phyloP scores from a whole-genome alignment of 1,140 invertebrate genomes.

The Lycorma delicatula region DNA sequence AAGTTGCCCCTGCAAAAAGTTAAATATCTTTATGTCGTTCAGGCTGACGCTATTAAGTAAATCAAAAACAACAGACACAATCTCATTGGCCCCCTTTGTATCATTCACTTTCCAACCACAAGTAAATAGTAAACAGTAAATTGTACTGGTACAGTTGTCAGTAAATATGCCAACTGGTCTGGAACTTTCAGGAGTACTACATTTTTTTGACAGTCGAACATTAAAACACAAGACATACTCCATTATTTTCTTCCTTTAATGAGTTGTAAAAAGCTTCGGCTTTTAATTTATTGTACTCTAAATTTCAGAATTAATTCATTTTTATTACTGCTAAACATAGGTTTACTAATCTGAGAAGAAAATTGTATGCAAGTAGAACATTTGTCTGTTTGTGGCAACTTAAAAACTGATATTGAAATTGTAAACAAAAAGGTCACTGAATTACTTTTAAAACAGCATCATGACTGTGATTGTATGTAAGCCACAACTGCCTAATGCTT shows the following conservation, averaged over 20 bases:
- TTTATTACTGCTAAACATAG: not conserved
- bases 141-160: conserved; percentile 36
- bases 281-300: conserved; percentile 1
- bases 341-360: not conserved
- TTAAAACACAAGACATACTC: conserved; percentile 21
- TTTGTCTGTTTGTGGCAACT: not conserved
- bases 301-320: not conserved
- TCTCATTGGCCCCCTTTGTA: too few species aligned
- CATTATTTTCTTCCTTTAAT: not conserved
- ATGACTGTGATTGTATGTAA: not conserved
- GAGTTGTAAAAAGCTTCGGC: not conserved
- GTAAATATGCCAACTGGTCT: conserved; percentile 33
- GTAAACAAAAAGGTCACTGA: not conserved
- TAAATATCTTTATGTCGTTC: conserved; percentile 20
- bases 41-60: conserved; percentile 28
- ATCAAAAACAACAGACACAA: conserved; percentile 33
- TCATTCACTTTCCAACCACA: conserved; percentile 31
- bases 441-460: conserved; percentile 1
- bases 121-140: conserved; percentile 33
- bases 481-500: conserved; percentile 1
- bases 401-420: not conserved
- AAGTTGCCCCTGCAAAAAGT: conserved; percentile 30
- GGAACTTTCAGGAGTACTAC: conserved; percentile 29
- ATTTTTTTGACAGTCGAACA: conserved; percentile 39
- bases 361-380: conserved; percentile 10